A percentile compares a stretch with the other conserved stretches of the same genome.
These are phyloP conservation scores for Artibeus jamaicensis DNA, from an alignment of 2,797 vertebrate genomes.

Conservation along the genomic window DNA sequence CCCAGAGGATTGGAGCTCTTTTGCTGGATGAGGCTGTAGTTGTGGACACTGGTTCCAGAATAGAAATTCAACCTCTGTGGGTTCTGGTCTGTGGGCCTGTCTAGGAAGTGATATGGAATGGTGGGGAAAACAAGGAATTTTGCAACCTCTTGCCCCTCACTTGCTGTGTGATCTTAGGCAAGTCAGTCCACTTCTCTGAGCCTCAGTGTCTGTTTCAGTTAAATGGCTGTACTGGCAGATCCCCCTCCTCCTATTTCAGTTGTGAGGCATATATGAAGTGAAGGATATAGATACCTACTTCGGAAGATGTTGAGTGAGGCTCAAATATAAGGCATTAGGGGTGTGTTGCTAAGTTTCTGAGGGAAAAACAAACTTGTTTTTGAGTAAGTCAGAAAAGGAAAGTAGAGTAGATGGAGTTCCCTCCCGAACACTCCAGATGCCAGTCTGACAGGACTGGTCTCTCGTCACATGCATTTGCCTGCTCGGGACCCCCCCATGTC, in stretches of 20 bases:
- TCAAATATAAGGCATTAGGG: not conserved
- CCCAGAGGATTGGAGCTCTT: not conserved
- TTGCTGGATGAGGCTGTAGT: not conserved
- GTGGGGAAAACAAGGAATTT: not conserved
- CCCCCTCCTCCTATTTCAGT: not conserved
- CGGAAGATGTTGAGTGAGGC: not conserved
- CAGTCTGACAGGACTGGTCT: not conserved
- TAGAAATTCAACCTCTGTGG: not conserved
- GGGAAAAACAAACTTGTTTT: not conserved
- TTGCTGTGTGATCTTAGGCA: not conserved
- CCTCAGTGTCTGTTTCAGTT: not conserved
- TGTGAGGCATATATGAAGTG: not conserved
- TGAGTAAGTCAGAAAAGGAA: not conserved
- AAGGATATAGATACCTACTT: not conserved
- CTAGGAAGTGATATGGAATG: not conserved
- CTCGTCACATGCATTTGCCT: not conserved
- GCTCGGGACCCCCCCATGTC: not conserved
- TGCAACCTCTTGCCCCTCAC: not conserved
- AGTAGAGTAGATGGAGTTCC: not conserved
- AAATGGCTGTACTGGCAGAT: not conserved
- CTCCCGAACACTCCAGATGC: not conserved
- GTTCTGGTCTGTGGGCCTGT: not conserved
- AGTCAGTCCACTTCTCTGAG: not conserved
- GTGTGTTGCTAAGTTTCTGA: not conserved
- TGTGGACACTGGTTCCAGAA: not conserved